Percentiles rank a stretch among this genome's conserved stretches.
Evolutionary conservation across 2,113 vertebrate genomes (phyloP).

Genomic region (Nanorana parkeri): DNA sequence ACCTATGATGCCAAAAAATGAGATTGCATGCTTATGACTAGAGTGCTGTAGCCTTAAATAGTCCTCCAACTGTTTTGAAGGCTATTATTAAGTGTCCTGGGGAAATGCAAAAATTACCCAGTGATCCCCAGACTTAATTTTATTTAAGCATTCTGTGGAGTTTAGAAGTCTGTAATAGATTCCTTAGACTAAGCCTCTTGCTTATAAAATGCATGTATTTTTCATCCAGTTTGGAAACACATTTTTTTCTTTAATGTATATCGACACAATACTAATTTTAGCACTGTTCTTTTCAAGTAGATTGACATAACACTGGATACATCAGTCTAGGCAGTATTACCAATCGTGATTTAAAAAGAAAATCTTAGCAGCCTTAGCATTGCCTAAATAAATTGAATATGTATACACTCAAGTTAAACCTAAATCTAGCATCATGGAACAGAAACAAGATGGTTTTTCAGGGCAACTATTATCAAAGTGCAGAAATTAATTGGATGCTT

Average conservation of each 20-base stretch:
- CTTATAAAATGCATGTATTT: slow-evolving; percentile 52
- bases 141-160: slow-evolving; percentile 69
- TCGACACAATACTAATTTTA: slow-evolving; percentile 28
- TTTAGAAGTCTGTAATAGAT: slow-evolving; percentile 62
- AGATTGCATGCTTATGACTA: slow-evolving; percentile 77
- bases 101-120: slow-evolving; percentile 78
- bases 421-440: slow-evolving; percentile 68
- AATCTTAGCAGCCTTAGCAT: not conserved
- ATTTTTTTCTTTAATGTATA: slow-evolving; percentile 34
- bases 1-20: slow-evolving; percentile 79
- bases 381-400: slow-evolving; percentile 18
- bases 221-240: slow-evolving; percentile 27
- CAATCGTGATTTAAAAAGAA: not conserved
- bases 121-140: slow-evolving; percentile 79
- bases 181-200: slow-evolving; percentile 47
- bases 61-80: slow-evolving; percentile 80
- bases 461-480: slow-evolving; percentile 82
- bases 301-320: slow-evolving; percentile 35
- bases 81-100: slow-evolving; percentile 83
- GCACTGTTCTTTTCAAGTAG: slow-evolving; percentile 18
- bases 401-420: slow-evolving; percentile 62
- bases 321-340: not conserved
- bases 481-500: slow-evolving; percentile 85
- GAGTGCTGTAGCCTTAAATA: slow-evolving; percentile 80
- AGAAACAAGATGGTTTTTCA: slow-evolving; percentile 75